Evolutionary conservation across 1,140 invertebrate species (phyloP), one percentile per base, ranked within the genome.

Genomic region (Atopsyche davidsoni): DNA sequence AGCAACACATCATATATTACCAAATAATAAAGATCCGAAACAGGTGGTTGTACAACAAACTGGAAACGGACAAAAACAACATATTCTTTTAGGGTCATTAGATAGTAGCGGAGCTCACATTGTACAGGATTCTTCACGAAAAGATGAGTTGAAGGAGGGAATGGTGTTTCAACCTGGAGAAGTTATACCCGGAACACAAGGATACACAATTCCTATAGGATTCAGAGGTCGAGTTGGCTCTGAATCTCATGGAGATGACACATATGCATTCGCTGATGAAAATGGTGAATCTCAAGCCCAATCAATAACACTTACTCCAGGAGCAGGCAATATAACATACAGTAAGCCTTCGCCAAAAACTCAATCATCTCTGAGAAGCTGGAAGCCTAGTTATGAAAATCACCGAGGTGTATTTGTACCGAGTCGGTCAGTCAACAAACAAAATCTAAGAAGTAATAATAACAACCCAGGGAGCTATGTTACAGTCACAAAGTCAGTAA

Each of bases 401-500:
- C 11, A 60, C 70, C 10, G 65, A 69, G 17, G 70, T 70, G 11
- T 45, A 52, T 43, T 67, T 71, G 24, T 69, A 65, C 59, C 7
- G 58, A 59, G 13, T 62, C 62, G 31, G 53, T 61, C 4, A 60
- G 53, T 51, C 53, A 63, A 53, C 60, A 61, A 11, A 52, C 60
- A 28, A 48, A 59, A 46, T 62, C 21, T 46, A 19, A 55, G 34
- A 36, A 43, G 34, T 25, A 40, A 32, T 13, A 43, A 65, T 44
- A 60, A 60, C 41, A 39, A 60, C 11, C 64, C 68, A 2, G 73
- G 77, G 10, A 75, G 71, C 58, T 86, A 82, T 61, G 74, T 85
- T 0, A 85, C 85, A 0, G 79, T 88, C 2, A 85, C 84, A 1
- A 89, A 87, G 60, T 86, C 85, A 13, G 79, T 87, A 24, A 82